These are phyloP conservation scores for Laothoe populi DNA, from an alignment of 2,888 invertebrate species.

Conservation along the genomic window DNA sequence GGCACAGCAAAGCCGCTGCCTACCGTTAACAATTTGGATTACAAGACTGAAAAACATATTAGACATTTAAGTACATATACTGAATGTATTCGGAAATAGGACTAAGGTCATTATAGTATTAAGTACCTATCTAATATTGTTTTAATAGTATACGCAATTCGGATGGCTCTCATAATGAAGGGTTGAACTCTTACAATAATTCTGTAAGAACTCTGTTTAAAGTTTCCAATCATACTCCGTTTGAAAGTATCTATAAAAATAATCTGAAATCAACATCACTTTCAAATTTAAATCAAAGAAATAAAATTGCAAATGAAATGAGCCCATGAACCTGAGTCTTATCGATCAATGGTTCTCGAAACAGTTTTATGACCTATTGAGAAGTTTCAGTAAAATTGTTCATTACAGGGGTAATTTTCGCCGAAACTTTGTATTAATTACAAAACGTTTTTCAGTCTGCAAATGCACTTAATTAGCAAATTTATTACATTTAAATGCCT, in stretches of 20 bases:
- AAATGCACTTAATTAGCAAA: background rate
- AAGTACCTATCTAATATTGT: too few relatives aligned
- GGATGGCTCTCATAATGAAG: too few relatives aligned
- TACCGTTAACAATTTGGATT: too few relatives aligned
- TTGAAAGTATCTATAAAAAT: background rate
- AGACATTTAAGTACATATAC: too few relatives aligned
- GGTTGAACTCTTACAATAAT: too few relatives aligned
- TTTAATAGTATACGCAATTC: too few relatives aligned
- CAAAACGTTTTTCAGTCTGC: background rate
- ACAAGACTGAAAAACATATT: too few relatives aligned
- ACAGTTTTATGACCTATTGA: conserved; percentile 1
- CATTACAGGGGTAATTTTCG: background rate
- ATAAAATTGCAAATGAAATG: background rate
- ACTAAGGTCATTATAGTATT: too few relatives aligned
- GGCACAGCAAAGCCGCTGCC: too few relatives aligned
- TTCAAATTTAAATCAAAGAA: background rate
- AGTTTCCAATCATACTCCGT: too few relatives aligned
- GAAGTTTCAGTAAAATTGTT: conserved; percentile 3
- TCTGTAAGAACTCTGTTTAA: too few relatives aligned
- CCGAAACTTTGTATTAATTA: background rate
- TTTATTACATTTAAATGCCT: background rate
- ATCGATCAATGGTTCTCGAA: background rate
- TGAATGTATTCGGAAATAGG: too few relatives aligned
- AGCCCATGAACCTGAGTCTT: conserved; percentile 12
- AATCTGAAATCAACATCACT: background rate